These are phyloP conservation scores for Drosophila chauvacae DNA, from an alignment of 1,140 invertebrate species.

Conservation along the genomic window DNA sequence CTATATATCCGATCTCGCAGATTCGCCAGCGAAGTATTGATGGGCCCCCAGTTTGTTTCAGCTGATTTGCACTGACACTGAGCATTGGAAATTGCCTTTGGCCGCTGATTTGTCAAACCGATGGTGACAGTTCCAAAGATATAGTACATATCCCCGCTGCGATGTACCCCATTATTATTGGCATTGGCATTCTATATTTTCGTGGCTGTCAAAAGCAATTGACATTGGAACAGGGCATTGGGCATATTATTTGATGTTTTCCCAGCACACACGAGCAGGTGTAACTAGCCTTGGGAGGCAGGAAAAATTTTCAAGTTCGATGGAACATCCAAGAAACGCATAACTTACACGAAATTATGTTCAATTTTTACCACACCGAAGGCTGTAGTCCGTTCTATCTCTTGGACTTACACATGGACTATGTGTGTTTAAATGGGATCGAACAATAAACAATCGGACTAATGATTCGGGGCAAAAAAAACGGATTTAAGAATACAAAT, in stretches of 20 bases:
- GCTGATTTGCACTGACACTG: constrained; percentile 49
- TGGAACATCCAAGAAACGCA: constrained; percentile 54
- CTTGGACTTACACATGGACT: background rate
- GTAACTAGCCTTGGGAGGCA: constrained; percentile 69
- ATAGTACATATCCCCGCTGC: background rate
- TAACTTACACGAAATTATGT: constrained; percentile 62
- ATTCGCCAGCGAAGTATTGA: constrained; percentile 53
- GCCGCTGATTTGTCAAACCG: constrained; percentile 40
- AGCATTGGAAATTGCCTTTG: constrained; percentile 23
- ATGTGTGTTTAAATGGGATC: constrained; percentile 19
- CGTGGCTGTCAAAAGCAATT: constrained; percentile 61
- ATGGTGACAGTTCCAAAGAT: constrained; percentile 38
- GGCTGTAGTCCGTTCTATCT: constrained; percentile 47
- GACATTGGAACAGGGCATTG: constrained; percentile 53
- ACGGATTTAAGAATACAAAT: constrained; percentile 26
- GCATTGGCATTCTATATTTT: constrained; percentile 48
- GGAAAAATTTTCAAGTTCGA: constrained; percentile 63
- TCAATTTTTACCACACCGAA: constrained; percentile 52
- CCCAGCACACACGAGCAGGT: constrained; percentile 46
- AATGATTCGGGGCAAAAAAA: constrained; percentile 14
- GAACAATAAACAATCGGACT: constrained; percentile 35
- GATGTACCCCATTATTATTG: constrained; percentile 35
- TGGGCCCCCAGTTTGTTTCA: constrained; percentile 43
- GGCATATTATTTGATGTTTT: constrained; percentile 43
- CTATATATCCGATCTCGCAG: constrained; percentile 8